Percentiles rank a stretch among this genome's conserved stretches.
phyloP scores from a whole-genome alignment of 2,797 vertebrate genomes.

The Betta splendens region DNA sequence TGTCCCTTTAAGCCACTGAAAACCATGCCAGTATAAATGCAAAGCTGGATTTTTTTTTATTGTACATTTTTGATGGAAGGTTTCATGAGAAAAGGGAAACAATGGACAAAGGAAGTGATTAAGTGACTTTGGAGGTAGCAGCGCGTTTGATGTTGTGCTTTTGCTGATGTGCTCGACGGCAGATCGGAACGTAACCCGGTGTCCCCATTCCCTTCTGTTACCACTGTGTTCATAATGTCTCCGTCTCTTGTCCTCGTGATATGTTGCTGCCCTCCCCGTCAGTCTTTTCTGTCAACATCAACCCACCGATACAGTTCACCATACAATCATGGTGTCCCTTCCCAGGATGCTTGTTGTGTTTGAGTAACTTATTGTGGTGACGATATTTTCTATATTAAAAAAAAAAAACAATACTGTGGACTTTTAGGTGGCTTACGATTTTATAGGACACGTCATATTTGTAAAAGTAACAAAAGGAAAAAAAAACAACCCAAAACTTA shows the following conservation, averaged over 20 bases:
- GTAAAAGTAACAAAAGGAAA: conserved; percentile 83
- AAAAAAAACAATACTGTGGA: conserved; percentile 82
- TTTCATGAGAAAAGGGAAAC: conserved; percentile 30
- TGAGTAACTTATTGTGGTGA: conserved; percentile 85
- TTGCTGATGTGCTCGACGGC: conserved; percentile 59
- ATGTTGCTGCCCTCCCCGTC: conserved; percentile 51
- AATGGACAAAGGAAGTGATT: conserved; percentile 54
- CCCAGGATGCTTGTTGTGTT: conserved; percentile 82
- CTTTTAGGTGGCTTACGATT: conserved; percentile 89
- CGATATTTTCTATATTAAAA: conserved; percentile 83
- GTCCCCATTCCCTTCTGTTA: conserved; percentile 75
- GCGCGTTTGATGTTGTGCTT: conserved; percentile 65
- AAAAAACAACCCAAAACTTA: conserved; percentile 53
- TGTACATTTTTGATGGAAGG: conserved; percentile 61
- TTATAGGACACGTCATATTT: conserved; percentile 93
- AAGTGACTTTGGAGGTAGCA: conserved; percentile 53
- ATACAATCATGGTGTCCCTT: conserved; percentile 70
- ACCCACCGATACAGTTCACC: conserved; percentile 67
- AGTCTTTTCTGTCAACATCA: conserved; percentile 64
- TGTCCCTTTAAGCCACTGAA: conserved; percentile 80
- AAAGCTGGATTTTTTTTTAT: conserved; percentile 60
- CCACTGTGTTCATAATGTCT: conserved; percentile 69
- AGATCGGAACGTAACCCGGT: conserved; percentile 61
- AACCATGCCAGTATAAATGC: conserved; percentile 71
- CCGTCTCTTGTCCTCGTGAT: conserved; percentile 67